phyloP scores from a whole-genome alignment of 2,113 vertebrate species.

The Strix aluco region DNA sequence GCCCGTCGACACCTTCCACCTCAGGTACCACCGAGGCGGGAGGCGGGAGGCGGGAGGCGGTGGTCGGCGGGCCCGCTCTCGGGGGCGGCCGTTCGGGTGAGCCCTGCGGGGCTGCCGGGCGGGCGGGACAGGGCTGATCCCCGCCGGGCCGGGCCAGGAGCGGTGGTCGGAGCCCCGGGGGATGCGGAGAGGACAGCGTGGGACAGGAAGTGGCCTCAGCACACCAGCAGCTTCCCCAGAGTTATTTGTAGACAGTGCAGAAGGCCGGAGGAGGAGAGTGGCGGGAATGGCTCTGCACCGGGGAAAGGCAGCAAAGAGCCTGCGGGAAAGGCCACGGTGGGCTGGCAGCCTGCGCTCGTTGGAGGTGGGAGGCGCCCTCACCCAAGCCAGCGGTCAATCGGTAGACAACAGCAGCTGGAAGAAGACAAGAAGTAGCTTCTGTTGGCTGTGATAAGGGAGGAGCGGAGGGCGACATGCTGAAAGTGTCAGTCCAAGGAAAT shows the following conservation, averaged over 20 bases:
- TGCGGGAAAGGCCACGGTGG: too few species aligned
- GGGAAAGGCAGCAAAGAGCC: not conserved
- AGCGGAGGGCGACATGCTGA: not conserved
- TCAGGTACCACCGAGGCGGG: accelerated
- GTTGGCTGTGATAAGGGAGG: not conserved
- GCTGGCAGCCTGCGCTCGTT: not conserved
- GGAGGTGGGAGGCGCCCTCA: not conserved
- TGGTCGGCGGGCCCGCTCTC: too few species aligned
- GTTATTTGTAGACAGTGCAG: not conserved
- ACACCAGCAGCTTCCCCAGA: not conserved
- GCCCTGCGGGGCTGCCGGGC: not conserved
- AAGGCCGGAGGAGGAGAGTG: not conserved
- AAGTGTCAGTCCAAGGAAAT: not conserved
- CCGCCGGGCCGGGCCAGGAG: not conserved
- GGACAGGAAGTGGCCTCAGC: not conserved
- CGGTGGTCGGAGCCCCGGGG: not conserved
- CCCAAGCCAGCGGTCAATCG: accelerated
- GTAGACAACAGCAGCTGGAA: not conserved
- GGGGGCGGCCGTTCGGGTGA: not conserved
- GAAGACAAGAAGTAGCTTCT: not conserved
- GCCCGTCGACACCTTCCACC: not conserved
- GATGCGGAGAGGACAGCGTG: not conserved
- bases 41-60: not conserved
- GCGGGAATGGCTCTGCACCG: accelerated
- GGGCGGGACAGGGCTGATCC: accelerated